These are phyloP conservation scores for Psettodes erumei DNA, from an alignment of 2,113 vertebrate genomes.

Conservation along the genomic window DNA sequence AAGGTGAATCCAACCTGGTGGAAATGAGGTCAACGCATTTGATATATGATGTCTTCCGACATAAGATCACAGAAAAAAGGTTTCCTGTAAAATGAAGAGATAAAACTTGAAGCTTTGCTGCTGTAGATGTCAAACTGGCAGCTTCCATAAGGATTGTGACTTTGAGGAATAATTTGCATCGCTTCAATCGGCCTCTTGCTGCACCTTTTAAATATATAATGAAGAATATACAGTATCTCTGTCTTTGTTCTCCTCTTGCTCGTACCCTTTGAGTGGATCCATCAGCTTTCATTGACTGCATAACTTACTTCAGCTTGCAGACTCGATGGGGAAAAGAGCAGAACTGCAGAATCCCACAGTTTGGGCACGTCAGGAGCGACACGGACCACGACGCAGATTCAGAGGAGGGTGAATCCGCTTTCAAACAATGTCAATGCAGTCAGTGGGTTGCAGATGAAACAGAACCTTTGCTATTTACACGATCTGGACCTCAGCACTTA, in stretches of 20 bases:
- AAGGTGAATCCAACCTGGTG: conserved; percentile 16
- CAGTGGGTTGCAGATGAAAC: not conserved
- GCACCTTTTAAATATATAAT: conserved; percentile 59
- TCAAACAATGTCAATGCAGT: conserved; percentile 21
- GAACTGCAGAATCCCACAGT: conserved; percentile 43
- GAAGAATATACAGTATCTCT: conserved; percentile 30
- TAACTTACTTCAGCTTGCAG: conserved; percentile 18
- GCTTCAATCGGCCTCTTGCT: conserved; percentile 21
- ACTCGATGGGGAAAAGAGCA: conserved; percentile 40
- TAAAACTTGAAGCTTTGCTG: conserved; percentile 31
- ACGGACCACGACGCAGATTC: conserved; percentile 27
- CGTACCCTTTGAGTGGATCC: conserved; percentile 40
- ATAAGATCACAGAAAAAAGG: conserved; percentile 31
- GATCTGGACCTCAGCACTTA: conserved; percentile 21
- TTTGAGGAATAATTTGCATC: conserved; percentile 47
- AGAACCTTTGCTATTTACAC: not conserved
- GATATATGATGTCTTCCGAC: conserved; percentile 43
- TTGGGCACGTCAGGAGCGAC: not conserved
- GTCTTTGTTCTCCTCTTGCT: conserved; percentile 38
- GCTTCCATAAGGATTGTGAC: conserved; percentile 36
- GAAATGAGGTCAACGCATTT: conserved; percentile 14
- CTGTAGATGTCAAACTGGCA: conserved; percentile 34
- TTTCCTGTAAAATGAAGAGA: conserved; percentile 36
- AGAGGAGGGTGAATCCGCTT: conserved; percentile 49
- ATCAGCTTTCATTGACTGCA: conserved; percentile 57